Evolutionary conservation across 2,113 vertebrate species (phyloP).

Genomic region (Microtus oregoni): DNA sequence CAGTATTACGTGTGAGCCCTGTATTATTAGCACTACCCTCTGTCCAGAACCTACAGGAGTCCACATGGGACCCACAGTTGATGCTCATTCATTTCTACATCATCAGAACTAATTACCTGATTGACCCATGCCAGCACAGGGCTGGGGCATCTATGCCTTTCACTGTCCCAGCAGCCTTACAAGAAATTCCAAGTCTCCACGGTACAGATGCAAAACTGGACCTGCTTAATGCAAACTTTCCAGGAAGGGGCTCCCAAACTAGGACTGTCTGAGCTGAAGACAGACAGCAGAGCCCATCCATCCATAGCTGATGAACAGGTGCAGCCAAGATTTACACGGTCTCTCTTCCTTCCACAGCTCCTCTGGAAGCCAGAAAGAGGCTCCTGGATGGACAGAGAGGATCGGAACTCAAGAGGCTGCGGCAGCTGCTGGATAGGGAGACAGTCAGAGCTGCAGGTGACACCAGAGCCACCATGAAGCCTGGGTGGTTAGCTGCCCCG

Average conservation of each 20-base stretch:
- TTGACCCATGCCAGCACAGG: not conserved
- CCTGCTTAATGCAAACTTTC: not conserved
- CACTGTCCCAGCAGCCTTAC: not conserved
- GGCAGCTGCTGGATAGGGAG: not conserved
- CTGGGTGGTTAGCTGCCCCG: not conserved
- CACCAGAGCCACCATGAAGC: not conserved
- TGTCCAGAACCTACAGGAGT: not conserved
- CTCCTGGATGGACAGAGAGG: not conserved
- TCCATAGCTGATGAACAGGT: not conserved
- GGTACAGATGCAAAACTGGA: not conserved
- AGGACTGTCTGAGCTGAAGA: not conserved
- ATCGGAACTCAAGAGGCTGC: not conserved
- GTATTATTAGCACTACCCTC: not conserved
- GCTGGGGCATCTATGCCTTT: not conserved
- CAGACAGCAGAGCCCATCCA: not conserved
- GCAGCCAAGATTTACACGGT: not conserved
- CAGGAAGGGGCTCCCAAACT: not conserved
- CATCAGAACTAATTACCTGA: not conserved
- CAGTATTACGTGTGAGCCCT: not conserved
- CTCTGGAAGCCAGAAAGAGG: not conserved
- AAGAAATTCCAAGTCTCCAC: not conserved
- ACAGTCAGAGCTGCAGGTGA: not conserved
- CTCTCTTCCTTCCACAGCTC: not conserved
- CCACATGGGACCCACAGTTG: not conserved
- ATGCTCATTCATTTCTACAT: not conserved